Percentiles rank a stretch among this genome's conserved stretches.
Conservation (phyloP, 2,797 vertebrate species). For the Enteromius argenteus region DNA sequence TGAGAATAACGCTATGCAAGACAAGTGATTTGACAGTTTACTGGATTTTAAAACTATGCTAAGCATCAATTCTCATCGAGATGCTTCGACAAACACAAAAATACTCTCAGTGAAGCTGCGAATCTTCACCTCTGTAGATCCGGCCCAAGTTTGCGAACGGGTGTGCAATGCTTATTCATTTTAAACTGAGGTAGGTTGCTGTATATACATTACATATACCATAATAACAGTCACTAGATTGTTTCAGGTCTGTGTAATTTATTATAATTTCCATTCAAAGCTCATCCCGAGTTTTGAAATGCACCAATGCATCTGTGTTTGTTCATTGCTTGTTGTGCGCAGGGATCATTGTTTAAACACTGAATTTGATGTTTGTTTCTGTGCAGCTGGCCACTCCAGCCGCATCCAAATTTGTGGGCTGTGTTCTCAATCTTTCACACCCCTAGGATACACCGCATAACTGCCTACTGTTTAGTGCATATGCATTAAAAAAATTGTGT, state of each 20-base stretch:
- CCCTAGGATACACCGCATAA: background rate
- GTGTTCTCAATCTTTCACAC: background rate
- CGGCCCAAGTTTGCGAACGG: background rate
- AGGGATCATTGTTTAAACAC: slow-evolving; percentile 38
- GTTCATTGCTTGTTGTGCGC: slow-evolving; percentile 14
- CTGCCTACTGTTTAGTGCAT: background rate
- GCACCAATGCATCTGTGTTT: background rate
- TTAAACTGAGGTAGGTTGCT: background rate
- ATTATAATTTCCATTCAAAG: background rate
- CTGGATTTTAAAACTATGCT: background rate
- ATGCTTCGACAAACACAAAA: background rate
- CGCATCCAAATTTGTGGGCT: slow-evolving; percentile 21
- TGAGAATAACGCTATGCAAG: background rate
- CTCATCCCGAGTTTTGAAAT: background rate
- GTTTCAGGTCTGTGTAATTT: background rate
- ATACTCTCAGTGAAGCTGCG: background rate
- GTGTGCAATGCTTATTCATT: background rate
- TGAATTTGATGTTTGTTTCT: slow-evolving; percentile 45
- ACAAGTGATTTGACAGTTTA: slow-evolving; percentile 12
- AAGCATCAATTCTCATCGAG: background rate
- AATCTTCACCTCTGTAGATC: background rate
- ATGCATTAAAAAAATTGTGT: background rate
- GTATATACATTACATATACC: background rate
- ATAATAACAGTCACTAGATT: background rate
- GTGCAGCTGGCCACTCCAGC: slow-evolving; percentile 22